These are phyloP conservation scores for Standfussiana lucernea DNA, from an alignment of 2,888 invertebrate species.

Conservation along the genomic window DNA sequence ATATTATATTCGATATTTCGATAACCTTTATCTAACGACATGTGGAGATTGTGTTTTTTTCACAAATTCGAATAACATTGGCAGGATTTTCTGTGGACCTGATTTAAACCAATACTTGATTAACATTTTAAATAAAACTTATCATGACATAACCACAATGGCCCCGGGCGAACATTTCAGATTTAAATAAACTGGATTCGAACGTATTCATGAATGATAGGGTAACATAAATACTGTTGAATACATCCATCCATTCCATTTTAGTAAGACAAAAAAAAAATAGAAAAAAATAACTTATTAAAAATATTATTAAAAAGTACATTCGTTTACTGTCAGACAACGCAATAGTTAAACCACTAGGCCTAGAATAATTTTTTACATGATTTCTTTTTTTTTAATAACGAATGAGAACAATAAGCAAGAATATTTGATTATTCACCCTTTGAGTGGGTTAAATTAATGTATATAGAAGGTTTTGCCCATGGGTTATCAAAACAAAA, in stretches of 20 bases:
- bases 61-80: not conserved
- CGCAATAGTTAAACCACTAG: not conserved
- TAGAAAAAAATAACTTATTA: not conserved
- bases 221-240: not conserved
- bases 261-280: not conserved
- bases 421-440: not conserved
- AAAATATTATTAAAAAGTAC: not conserved
- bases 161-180: constrained; percentile 5
- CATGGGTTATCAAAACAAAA: not conserved
- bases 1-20: not conserved
- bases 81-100: not conserved
- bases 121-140: constrained; percentile 31
- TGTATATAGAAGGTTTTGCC: not conserved
- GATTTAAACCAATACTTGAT: constrained; percentile 6
- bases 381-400: not conserved
- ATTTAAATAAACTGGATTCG: constrained; percentile 29
- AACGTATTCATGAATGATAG: constrained; percentile 9
- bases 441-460: not conserved
- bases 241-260: not conserved
- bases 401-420: not conserved
- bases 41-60: not conserved
- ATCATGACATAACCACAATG: not conserved
- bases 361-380: not conserved
- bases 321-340: not conserved
- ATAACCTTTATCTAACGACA: not conserved